Evolutionary conservation across 2,797 vertebrate species (phyloP), one percentile per base, ranked within the genome.

Genomic region (Tolypeutes matacus): DNA sequence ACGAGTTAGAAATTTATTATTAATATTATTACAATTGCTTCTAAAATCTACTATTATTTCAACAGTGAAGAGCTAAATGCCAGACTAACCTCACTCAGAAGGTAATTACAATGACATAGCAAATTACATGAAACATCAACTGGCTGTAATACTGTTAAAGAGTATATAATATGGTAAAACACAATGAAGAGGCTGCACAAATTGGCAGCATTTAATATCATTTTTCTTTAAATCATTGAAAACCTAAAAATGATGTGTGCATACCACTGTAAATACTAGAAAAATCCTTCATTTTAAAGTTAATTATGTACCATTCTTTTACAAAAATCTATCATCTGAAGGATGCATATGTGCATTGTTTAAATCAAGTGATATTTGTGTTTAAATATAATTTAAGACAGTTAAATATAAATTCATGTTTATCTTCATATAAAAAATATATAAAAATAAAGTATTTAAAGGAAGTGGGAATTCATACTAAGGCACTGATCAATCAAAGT

Each of bases 371-470:
- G 84, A 46, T 95, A 46, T 69, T 81, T 65, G 42, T 87, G 75
- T 69, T 97, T 97, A 98, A 95, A 97, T 93, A 96, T 97, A 97
- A 97, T 93, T 97, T 95, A 93, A 96, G 96, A 9, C 82, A 96
- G 23, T 95, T 2, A 0, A 97, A 98, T 98, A 98, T 97, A 98
- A 93, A 96, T 92, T 95, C 76, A 31, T 73, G 92, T 98, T 93
- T 84, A 94, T 88, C 51, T 97, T 96, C 95, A 97, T 98, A 98
- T 76, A 98, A 96, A 98, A 90, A 98, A 98, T 67, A 83, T 96
- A 97, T 93, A 94, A 98, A 98, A 98, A 98, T 80, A 98, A 88
- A 97, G 80, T 96, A 95, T 95, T 96, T 96, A 87, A 89, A 95
- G 34, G 42, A 96, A 70, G 94, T 95, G 36, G 67, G 27, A 97